Base-by-base conservation (phyloP, 1,140 invertebrate species). In the Temnothorax longispinosus region DNA sequence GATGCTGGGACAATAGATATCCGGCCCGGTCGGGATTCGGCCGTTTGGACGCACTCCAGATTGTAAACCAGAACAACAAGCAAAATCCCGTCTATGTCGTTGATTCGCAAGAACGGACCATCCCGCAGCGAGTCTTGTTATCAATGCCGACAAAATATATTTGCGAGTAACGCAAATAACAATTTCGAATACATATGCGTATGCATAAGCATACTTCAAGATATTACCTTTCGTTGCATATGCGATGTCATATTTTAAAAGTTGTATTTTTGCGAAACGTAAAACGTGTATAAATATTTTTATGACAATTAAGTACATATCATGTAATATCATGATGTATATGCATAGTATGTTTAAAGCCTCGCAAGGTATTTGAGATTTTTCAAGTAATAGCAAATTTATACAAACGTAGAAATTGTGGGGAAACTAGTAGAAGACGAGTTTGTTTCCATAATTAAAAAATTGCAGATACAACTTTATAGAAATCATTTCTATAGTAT, bases 41-140 rank as follows among this genome's bases (percentile, higher is more conserved):
- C 65, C 44, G 52, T 64, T 90, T 90, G 89, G 89, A 90, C 81
- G 62, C 84, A 54, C 76, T 89, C 88, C 89, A 89, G 85, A 89
- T 78, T 67, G 87, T 81, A 74, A 60, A 35, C 77, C 72, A 21
- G 62, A 86, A 89, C 88, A 90, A 89, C 87, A 87, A 89, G 87
- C 76, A 52, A 78, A 71, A 77, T 47, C 67, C 71, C 32, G 35
- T 54, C 58, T 58, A 41, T 41, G 65, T 71, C 60, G 58, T 35
- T 76, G 75, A 89, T 89, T 88, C 82, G 64, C 77, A 86, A 72
- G 67, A 62, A 82, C 47, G 27, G 41, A 18, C 67, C 44, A 18
- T 27, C 50, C n/a, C n/a, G 72, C 54, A 10, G 54, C 54, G 13
- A 58, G 35, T 44, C 54, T 41, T 75, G 72, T 75, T 75, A 75